These are phyloP conservation scores for Vidua chalybeata DNA, from an alignment of 2,113 vertebrate genomes.

Conservation along the genomic window DNA sequence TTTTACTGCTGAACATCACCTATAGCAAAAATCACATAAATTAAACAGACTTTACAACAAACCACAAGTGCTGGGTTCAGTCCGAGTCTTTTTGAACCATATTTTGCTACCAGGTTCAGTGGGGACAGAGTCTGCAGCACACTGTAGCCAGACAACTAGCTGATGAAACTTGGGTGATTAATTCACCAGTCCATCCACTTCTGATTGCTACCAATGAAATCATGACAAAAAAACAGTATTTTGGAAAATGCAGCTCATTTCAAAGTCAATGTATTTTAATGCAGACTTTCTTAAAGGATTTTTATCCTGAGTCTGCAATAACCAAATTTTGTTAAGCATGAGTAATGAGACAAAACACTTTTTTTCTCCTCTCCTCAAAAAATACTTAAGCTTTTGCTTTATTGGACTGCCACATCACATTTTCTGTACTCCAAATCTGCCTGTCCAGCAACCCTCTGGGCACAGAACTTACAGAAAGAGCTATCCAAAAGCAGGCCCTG, in stretches of 20 bases:
- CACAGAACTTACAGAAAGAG: not conserved
- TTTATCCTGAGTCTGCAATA: not conserved
- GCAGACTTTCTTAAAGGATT: not conserved
- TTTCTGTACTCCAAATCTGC: not conserved
- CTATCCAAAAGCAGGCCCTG: not conserved
- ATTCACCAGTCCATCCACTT: not conserved
- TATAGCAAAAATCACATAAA: not conserved
- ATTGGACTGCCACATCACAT: not conserved
- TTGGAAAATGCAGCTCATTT: not conserved
- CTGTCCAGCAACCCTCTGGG: not conserved
- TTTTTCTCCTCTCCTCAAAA: not conserved
- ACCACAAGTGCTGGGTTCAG: not conserved
- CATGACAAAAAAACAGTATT: not conserved
- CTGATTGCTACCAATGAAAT: not conserved
- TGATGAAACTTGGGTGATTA: not conserved
- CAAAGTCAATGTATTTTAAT: not conserved
- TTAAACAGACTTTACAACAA: not conserved
- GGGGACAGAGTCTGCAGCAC: not conserved
- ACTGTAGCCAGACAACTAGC: not conserved
- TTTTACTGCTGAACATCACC: not conserved
- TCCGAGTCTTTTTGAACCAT: not conserved
- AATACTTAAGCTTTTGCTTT: not conserved
- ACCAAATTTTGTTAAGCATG: not conserved
- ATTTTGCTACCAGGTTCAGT: not conserved
- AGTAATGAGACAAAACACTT: not conserved